phyloP scores from a whole-genome alignment of 1,140 invertebrate genomes.

The Lasioglossum albipes region DNA sequence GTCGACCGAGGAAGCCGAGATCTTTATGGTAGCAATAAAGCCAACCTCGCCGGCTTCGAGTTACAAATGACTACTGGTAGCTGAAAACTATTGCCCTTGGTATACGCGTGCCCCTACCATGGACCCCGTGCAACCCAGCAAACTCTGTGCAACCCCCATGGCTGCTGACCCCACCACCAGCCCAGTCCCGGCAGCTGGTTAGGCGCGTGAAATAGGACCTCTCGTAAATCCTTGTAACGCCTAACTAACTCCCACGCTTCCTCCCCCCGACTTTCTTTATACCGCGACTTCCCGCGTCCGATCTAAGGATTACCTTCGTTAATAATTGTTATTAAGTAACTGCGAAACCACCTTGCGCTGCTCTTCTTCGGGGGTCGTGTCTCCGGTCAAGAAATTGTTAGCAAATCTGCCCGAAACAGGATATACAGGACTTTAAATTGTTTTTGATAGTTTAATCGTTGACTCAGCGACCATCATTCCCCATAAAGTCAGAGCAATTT shows the following conservation, averaged over 20 bases:
- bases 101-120: constrained; percentile 34
- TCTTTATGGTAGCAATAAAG: constrained; percentile 73
- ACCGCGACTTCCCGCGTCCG: neutral
- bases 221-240: constrained; percentile 67
- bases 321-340: constrained; percentile 70
- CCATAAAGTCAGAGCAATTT: no score
- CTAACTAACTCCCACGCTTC: constrained; percentile 51
- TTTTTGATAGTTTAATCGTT: no score
- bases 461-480: no score
- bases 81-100: constrained; percentile 66
- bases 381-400: no score
- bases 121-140: neutral
- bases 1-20: constrained; percentile 58
- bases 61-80: constrained; percentile 70
- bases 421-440: no score
- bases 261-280: constrained; percentile 32
- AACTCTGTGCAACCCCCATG: neutral
- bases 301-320: constrained; percentile 52
- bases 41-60: constrained; percentile 55
- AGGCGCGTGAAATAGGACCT: constrained; percentile 63
- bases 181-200: constrained; percentile 49
- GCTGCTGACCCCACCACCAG: constrained; percentile 31
- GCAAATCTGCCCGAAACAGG: no score
- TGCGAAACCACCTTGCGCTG: neutral
- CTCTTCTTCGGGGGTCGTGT: no score